Base-by-base conservation (phyloP, 1,140 invertebrate species). In the Lethrus apterus region DNA sequence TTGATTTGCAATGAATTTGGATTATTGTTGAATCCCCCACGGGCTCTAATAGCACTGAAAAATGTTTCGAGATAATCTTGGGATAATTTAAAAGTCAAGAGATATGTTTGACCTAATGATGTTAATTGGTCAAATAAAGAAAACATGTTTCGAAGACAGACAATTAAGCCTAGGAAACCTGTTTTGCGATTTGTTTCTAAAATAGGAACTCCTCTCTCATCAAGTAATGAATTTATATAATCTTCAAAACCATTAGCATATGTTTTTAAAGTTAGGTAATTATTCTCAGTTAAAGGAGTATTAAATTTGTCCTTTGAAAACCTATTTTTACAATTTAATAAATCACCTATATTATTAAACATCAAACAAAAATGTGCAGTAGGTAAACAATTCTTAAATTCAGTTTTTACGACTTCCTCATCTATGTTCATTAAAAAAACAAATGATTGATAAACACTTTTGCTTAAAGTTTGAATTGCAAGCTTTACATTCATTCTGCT, bases 61-160 rank as follows among this genome's bases (percentile, higher is more conserved):
- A 69, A 66, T 3, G 57, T 49, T 52, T 70, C 65, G 13, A 70
- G 8, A 47, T 64, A 60, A 59, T 70, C 62, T 51, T 69, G 64
- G 11, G 49, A 51, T 13, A 65, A 33, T 51, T 59, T 69, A 47
- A 65, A 67, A 7, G 57, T 56, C 24, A 52, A 42, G 3, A 52
- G 13, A 45, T 52, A 52, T 23, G 24, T 19, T 3, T 26, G 23
- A 2, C 30, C 21, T 14, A 20, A n/a, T 9, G 4, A 50, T 34
- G 48, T 42, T 48, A 34, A 26, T 26, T 3, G 5, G n/a, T 40
- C 44, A 51, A 31, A 48, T 18, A 42, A 21, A 5, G 23, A 10
- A 48, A 44, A 52, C 35, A 52, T 48, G 38, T 48, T 48, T 4
- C 10, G 38, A 15, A 51, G 31, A 14, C 15, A 29, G 20, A 51